These are phyloP conservation scores for Zosterops hypoxanthus DNA, from an alignment of 2,113 vertebrate genomes.

Conservation along the genomic window DNA sequence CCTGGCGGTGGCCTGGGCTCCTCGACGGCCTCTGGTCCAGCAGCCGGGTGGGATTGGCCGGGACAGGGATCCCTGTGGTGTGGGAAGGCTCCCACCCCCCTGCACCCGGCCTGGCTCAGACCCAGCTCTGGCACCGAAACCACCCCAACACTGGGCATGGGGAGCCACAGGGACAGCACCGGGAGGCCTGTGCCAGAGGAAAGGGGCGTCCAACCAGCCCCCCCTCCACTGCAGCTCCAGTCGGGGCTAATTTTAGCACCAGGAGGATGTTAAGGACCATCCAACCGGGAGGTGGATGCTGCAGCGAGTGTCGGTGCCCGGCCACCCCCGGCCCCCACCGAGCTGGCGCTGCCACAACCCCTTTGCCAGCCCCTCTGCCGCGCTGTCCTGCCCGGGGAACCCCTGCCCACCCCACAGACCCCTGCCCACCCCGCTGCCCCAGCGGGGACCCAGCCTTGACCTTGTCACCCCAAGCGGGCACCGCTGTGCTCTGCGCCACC, in stretches of 20 bases:
- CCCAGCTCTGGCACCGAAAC: neutral
- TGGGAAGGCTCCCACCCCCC: neutral
- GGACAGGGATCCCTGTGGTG: neutral
- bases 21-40: accelerated
- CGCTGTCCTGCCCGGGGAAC: neutral
- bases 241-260: neutral
- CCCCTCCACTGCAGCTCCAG: neutral
- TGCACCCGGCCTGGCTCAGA: neutral
- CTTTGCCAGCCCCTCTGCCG: neutral
- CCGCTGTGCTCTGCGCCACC: too few species aligned
- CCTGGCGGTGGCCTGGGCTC: neutral
- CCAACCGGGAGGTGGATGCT: neutral
- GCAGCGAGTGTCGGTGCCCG: neutral
- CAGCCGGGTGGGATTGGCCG: accelerated
- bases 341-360: neutral
- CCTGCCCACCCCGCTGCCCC: too few species aligned
- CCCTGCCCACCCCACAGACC: too few species aligned
- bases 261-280: neutral
- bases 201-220: neutral
- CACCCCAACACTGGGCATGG: neutral
- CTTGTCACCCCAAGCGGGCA: too few species aligned
- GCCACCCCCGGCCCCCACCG: neutral
- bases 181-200: neutral
- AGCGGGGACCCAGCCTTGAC: too few species aligned
- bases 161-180: neutral